These are phyloP conservation scores for Euschistus heros DNA, from an alignment of 1,140 invertebrate genomes.

Conservation along the genomic window DNA sequence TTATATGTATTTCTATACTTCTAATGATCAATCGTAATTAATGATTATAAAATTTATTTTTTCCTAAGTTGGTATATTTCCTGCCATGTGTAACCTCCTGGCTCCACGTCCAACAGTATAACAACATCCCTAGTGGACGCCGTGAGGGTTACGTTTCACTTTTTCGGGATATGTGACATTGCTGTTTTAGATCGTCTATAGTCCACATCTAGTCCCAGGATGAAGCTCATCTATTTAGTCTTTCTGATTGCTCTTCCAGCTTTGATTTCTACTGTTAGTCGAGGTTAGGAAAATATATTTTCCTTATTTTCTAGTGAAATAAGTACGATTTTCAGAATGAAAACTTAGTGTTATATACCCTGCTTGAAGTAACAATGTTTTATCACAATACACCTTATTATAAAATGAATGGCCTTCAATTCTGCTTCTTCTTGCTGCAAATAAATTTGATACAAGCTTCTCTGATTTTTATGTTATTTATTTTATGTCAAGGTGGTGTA, in stretches of 20 bases:
- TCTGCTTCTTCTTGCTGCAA: no score
- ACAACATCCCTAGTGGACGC: neutral
- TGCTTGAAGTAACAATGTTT: no score
- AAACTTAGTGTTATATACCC: no score
- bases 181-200: neutral
- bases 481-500: neutral
- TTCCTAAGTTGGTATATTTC: neutral
- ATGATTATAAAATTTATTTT: neutral
- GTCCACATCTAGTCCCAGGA: neutral
- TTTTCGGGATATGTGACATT: slow-evolving; percentile 8
- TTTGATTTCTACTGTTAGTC: neutral
- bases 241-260: slow-evolving; percentile 17
- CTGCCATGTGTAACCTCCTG: neutral
- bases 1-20: no score
- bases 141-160: neutral
- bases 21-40: neutral
- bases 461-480: no score
- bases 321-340: no score
- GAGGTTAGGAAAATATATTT: neutral
- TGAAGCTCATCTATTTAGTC: slow-evolving; percentile 17
- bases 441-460: no score
- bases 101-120: slow-evolving; percentile 13
- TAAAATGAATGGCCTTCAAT: no score
- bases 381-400: no score
- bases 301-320: neutral